phyloP scores from a whole-genome alignment of 2,888 invertebrate species.

The Cybosia mesomella region DNA sequence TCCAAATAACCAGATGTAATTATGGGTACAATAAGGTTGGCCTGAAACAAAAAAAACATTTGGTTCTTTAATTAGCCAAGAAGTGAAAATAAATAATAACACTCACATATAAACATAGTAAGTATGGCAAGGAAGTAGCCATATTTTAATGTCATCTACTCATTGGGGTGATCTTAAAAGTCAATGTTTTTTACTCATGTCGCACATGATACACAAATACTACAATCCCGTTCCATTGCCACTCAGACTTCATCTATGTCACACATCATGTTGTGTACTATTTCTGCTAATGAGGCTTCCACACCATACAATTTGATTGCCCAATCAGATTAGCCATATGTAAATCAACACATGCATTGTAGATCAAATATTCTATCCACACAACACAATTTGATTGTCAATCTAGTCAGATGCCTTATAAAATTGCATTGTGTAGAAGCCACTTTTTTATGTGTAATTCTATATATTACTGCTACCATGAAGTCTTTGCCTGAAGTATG shows the following conservation, averaged over 20 bases:
- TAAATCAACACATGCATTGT: too few relatives aligned
- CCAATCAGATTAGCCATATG: too few relatives aligned
- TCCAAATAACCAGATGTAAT: slow-evolving; percentile 83
- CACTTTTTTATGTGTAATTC: too few relatives aligned
- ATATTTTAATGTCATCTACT: neutral
- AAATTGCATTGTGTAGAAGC: too few relatives aligned
- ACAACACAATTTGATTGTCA: too few relatives aligned
- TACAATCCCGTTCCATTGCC: neutral
- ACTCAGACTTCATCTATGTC: neutral
- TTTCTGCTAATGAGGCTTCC: neutral
- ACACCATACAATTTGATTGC: too few relatives aligned
- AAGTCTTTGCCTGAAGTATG: neutral
- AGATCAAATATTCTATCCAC: too few relatives aligned
- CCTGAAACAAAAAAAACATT: slow-evolving; percentile 64
- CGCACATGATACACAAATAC: neutral
- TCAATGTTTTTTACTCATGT: neutral
- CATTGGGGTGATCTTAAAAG: too few relatives aligned
- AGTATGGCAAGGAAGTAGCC: too few relatives aligned
- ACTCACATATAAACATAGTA: neutral
- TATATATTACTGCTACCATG: too few relatives aligned
- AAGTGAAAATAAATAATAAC: neutral
- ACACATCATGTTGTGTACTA: neutral
- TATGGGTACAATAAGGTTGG: slow-evolving; percentile 85
- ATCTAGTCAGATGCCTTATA: too few relatives aligned
- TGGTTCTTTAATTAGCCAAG: neutral